phyloP scores from a whole-genome alignment of 2,113 vertebrate species.

The Dipodomys merriami region DNA sequence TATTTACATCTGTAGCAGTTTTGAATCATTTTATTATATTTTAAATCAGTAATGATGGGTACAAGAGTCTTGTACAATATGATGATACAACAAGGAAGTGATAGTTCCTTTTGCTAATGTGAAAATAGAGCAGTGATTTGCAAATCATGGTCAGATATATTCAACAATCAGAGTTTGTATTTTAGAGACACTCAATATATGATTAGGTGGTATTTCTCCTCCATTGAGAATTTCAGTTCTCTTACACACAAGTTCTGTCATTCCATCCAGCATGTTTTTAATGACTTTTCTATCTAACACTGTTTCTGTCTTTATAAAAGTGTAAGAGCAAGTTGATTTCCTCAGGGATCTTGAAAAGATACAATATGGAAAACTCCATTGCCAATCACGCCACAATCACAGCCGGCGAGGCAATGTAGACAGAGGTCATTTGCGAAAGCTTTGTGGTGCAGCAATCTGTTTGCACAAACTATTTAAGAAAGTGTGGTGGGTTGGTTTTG shows the following conservation, averaged over 20 bases:
- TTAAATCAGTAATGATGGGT: constrained; percentile 34
- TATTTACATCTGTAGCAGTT: background rate
- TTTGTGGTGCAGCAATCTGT: background rate
- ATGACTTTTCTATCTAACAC: background rate
- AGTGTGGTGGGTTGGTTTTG: background rate
- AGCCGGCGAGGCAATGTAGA: background rate
- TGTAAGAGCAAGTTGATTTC: background rate
- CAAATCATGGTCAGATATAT: background rate
- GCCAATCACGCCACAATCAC: background rate
- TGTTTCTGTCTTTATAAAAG: background rate
- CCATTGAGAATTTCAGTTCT: background rate
- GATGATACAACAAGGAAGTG: background rate
- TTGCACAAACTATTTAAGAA: no score
- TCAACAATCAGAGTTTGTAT: background rate
- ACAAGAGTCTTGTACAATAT: background rate
- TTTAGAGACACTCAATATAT: background rate
- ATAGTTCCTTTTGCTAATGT: constrained; percentile 36
- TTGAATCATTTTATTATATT: constrained; percentile 24
- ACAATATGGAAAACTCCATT: background rate
- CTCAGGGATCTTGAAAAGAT: background rate
- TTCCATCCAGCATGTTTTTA: background rate
- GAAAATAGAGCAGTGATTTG: constrained; percentile 18
- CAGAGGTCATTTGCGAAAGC: background rate
- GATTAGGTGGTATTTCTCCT: background rate
- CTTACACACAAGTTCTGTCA: background rate